Evolutionary conservation across 1,140 invertebrate genomes (phyloP).

Genomic region (Lucilia sericata): DNA sequence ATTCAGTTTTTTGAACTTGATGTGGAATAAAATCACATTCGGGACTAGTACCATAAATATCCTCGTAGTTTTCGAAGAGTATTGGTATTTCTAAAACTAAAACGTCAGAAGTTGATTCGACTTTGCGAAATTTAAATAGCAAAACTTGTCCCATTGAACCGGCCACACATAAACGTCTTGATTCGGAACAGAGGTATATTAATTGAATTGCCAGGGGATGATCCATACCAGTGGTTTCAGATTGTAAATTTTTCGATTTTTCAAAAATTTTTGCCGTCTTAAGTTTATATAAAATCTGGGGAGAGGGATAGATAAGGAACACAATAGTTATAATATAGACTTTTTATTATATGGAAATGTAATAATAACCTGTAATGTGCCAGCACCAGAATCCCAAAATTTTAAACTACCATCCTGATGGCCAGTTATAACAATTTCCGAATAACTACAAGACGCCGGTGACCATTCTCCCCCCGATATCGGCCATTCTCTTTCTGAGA

Average conservation of each 20-base stretch:
- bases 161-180: slow-evolving; percentile 87
- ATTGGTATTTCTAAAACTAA: slow-evolving; percentile 90
- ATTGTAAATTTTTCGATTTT: slow-evolving; percentile 71
- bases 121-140: slow-evolving; percentile 94
- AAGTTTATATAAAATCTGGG: slow-evolving; percentile 91
- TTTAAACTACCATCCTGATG: slow-evolving; percentile 97
- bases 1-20: slow-evolving; percentile 72
- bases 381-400: slow-evolving; percentile 97
- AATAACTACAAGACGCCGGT: slow-evolving; percentile 92
- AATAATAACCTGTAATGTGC: slow-evolving; percentile 80
- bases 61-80: slow-evolving; percentile 84
- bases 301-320: slow-evolving; percentile 8
- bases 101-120: slow-evolving; percentile 87
- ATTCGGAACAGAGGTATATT: slow-evolving; percentile 93
- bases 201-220: slow-evolving; percentile 95
- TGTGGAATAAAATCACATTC: slow-evolving; percentile 80
- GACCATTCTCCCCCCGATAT: slow-evolving; percentile 96
- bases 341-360: background rate
- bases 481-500: slow-evolving; percentile 96
- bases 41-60: slow-evolving; percentile 82
- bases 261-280: slow-evolving; percentile 97
- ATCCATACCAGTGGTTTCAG: slow-evolving; percentile 75
- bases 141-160: slow-evolving; percentile 93
- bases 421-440: slow-evolving; percentile 96
- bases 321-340: background rate